Evolutionary conservation across 2,113 vertebrate genomes (phyloP).

Genomic region (Oceanodroma tethys): DNA sequence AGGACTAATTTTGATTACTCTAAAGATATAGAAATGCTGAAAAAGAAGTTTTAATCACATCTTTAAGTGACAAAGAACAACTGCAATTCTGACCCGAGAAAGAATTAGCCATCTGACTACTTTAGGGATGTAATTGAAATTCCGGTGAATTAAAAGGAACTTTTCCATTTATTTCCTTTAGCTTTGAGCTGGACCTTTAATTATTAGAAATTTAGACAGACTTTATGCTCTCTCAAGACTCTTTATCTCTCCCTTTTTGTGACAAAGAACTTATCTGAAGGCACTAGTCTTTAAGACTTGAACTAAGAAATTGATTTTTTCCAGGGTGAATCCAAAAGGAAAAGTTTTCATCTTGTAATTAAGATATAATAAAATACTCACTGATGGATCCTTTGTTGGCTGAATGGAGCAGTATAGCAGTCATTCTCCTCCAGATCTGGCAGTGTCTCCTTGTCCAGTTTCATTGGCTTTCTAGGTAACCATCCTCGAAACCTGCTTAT

Average conservation of each 20-base stretch:
- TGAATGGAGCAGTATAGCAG: conserved; percentile 95
- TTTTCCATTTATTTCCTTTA: neutral
- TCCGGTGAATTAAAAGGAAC: neutral
- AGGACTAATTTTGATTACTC: neutral
- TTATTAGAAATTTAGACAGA: neutral
- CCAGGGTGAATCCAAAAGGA: neutral
- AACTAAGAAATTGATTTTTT: neutral
- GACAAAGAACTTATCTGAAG: neutral
- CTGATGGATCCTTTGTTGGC: conserved; percentile 93
- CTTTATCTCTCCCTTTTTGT: neutral
- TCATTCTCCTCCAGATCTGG: conserved; percentile 94
- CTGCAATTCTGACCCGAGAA: neutral
- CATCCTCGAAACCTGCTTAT: conserved; percentile 92
- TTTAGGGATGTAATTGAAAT: neutral
- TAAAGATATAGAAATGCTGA: neutral
- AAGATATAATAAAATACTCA: conserved; percentile 69
- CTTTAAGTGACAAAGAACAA: neutral
- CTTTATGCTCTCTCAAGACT: neutral
- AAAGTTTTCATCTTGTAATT: neutral
- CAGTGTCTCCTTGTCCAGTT: conserved; percentile 87
- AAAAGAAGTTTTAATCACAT: neutral
- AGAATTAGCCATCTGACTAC: neutral
- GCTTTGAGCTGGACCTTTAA: neutral
- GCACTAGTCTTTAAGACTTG: neutral
- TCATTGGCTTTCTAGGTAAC: conserved; percentile 94